Evolutionary conservation across 2,888 invertebrate species (phyloP), one percentile per base, ranked within the genome.

Genomic region (Caenorhabditis angaria): DNA sequence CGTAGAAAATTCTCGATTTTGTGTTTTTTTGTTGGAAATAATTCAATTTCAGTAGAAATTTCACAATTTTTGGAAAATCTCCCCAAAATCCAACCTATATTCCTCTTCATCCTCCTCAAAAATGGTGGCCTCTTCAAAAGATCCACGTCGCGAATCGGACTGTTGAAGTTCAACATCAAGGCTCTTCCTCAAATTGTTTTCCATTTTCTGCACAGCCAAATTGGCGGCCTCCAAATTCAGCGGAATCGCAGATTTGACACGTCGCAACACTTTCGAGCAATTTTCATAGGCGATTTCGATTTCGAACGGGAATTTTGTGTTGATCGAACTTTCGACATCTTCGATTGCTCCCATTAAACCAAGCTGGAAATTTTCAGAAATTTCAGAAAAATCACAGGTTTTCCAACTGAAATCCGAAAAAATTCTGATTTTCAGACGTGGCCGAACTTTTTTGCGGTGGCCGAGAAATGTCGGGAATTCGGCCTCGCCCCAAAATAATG

Each of bases 181-280:
- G 6, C 12, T 80, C 12, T 50, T 61, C 57, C 54, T 64, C 27
- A 69, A 22, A 25, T 70, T 56, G 8, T 59, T 50, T 51, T 70
- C 70, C n/a, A 65, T 20, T n/a, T 28, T 58, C 18, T 28, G 35
- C 2, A 83, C 66, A 14, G 28, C 48, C 32, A 65, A 53, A 27
- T 77, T 71, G 22, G 70, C 74, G 27, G 74, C 70, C 10, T 65
- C 54, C 32, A 74, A 56, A 53, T 27, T 54, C 1, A 50, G 63
- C 8, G 82, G 72, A 50, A 82, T 69, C 20, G 32, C 56, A 2
- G 35, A n/a, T 22, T 55, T 57, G 28, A 69, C 61, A 14, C 41
- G 41, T 20, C 71, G 29, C 8, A 70, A 29, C 20, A 48, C 22
- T 27, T 53, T 62, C 60, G 71, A 71, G 48, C 55, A 24, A 29